These are phyloP conservation scores for Lathronympha strigana DNA, from an alignment of 2,888 invertebrate species.

Conservation along the genomic window DNA sequence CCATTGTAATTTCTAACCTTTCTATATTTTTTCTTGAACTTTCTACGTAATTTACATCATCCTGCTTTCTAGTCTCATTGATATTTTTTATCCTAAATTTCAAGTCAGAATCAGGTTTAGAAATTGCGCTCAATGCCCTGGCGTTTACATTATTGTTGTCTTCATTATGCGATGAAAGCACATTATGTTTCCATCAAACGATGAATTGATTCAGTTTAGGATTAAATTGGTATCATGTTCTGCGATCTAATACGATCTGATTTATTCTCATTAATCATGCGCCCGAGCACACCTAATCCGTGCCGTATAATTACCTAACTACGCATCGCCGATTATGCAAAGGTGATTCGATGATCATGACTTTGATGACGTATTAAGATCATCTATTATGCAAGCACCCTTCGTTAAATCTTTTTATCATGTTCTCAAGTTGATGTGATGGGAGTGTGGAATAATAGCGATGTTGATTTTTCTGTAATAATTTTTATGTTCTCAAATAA, in stretches of 20 bases:
- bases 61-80: too few species aligned
- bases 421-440: not conserved
- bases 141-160: too few species aligned
- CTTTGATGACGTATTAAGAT: conserved; percentile 44
- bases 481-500: too few species aligned
- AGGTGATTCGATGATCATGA: conserved; percentile 60
- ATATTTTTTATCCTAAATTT: too few species aligned
- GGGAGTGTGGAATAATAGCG: too few species aligned
- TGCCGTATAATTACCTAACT: conserved; percentile 58
- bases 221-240: conserved; percentile 12
- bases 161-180: too few species aligned
- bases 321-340: conserved; percentile 60
- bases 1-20: too few species aligned
- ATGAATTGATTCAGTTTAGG: not conserved
- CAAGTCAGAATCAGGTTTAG: too few species aligned
- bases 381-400: not conserved
- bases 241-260: conserved; percentile 43
- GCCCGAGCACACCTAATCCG: conserved; percentile 53
- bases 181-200: not conserved
- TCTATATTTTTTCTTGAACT: too few species aligned
- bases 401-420: not conserved
- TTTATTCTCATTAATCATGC: conserved; percentile 58
- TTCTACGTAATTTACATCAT: too few species aligned
- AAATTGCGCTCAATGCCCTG: too few species aligned
- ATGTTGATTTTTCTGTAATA: too few species aligned